Evolutionary conservation across 1,140 invertebrate genomes (phyloP).

Genomic region (Drosophila azteca): DNA sequence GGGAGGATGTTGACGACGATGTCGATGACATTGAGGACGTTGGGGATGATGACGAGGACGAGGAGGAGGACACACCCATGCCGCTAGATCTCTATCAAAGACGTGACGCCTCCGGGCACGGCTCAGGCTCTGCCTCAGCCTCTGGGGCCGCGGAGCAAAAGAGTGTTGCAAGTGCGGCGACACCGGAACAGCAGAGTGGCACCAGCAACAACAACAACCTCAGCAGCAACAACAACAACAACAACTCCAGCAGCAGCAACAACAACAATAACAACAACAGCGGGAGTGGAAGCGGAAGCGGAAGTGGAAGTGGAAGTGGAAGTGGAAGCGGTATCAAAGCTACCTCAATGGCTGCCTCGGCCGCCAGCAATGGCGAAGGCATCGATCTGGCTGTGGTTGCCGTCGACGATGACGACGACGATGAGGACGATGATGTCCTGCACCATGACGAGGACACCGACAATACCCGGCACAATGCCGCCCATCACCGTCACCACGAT

Average conservation of each 20-base stretch:
- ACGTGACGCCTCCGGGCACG: conserved; percentile 39
- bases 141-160: conserved; percentile 29
- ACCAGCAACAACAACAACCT: conserved; percentile 26
- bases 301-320: conserved; percentile 9
- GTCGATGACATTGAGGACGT: conserved; percentile 47
- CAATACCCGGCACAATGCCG: neutral
- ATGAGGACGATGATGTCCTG: conserved; percentile 29
- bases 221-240: conserved; percentile 38
- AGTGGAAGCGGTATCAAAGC: conserved; percentile 49
- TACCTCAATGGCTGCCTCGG: conserved; percentile 19
- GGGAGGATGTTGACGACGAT: conserved; percentile 38
- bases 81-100: conserved; percentile 83
- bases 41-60: conserved; percentile 46
- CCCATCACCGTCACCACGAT: conserved; percentile 15
- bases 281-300: conserved; percentile 6
- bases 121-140: conserved; percentile 1
- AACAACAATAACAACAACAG: conserved; percentile 47
- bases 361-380: conserved; percentile 53
- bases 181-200: conserved; percentile 31
- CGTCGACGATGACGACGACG: conserved; percentile 59
- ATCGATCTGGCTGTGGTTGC: conserved; percentile 35
- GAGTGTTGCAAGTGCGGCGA: conserved; percentile 19
- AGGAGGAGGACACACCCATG: conserved; percentile 70
- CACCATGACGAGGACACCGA: neutral
- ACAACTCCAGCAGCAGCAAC: conserved; percentile 26